Percentiles rank a stretch among this genome's conserved stretches.
Conservation (phyloP, 1,140 invertebrate genomes). For the Drosophila aff. region DNA sequence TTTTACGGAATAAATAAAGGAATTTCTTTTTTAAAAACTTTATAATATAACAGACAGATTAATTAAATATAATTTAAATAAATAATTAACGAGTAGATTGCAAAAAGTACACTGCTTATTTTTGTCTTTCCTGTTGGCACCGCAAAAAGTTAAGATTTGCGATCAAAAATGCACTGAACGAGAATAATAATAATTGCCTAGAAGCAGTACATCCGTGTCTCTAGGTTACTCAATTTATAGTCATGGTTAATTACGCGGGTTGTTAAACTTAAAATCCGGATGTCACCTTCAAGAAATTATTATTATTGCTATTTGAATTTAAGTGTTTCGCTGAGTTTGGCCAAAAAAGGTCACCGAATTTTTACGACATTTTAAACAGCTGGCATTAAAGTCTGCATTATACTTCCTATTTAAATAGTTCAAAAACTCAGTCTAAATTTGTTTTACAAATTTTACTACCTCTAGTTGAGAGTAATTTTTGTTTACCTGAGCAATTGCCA, state of each 20-base stretch:
- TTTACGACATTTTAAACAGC: slow-evolving; percentile 22
- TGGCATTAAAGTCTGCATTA: not conserved
- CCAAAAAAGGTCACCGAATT: slow-evolving; percentile 22
- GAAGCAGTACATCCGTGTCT: not conserved
- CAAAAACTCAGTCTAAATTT: not conserved
- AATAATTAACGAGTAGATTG: slow-evolving; percentile 1
- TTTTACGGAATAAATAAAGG: not conserved
- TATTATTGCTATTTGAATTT: slow-evolving; percentile 43
- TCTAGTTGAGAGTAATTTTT: not conserved
- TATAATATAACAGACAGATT: not conserved
- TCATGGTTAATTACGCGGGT: slow-evolving; percentile 50
- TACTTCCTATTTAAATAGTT: not conserved
- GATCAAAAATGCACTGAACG: slow-evolving; percentile 57
- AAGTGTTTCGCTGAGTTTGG: slow-evolving; percentile 17
- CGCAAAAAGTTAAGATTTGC: slow-evolving; percentile 54
- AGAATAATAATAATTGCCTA: slow-evolving; percentile 28
- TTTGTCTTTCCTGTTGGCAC: slow-evolving; percentile 19
- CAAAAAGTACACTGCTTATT: not conserved
- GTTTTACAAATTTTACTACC: slow-evolving; percentile 6
- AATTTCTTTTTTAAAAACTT: not conserved
- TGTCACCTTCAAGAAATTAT: slow-evolving; percentile 47
- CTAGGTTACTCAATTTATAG: slow-evolving; percentile 41
- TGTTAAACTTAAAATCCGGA: slow-evolving; percentile 51
- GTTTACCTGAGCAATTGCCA: slow-evolving; percentile 25
- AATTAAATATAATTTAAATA: slow-evolving; percentile 3